These are phyloP conservation scores for Phenganax subtilis DNA, from an alignment of 92 coral and sea anemone genomes.

Conservation along the genomic window DNA sequence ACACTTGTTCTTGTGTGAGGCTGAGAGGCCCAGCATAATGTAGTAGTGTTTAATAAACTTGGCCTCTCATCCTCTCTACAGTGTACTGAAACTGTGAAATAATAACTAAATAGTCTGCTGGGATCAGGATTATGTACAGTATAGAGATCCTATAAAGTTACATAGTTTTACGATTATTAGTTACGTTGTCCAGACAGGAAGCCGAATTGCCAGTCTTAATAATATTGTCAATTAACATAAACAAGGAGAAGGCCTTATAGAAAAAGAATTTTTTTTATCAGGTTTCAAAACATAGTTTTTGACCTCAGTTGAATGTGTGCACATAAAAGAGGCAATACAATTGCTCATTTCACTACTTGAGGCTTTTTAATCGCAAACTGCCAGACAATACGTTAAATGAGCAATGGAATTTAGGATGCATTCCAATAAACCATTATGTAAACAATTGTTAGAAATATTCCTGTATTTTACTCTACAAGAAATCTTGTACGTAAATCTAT, in stretches of 20 bases:
- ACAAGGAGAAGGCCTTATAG: background rate
- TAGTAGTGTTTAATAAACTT: no score
- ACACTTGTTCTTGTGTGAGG: no score
- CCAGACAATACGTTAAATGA: background rate
- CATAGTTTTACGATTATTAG: background rate
- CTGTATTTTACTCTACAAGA: background rate
- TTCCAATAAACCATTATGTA: slow-evolving; percentile 2
- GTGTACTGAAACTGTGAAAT: no score
- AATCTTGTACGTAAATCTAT: background rate
- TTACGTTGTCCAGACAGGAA: slow-evolving; percentile 8
- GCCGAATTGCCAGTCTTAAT: background rate
- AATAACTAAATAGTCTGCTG: no score
- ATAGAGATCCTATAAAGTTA: no score
- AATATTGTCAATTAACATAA: slow-evolving; percentile 4
- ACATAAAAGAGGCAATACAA: background rate
- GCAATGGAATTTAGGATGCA: background rate
- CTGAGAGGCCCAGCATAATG: no score
- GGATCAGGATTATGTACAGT: no score
- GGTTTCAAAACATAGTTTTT: background rate
- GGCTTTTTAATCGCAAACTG: background rate
- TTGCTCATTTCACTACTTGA: background rate
- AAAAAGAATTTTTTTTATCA: slow-evolving; percentile 16
- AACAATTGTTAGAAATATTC: background rate
- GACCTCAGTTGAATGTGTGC: background rate
- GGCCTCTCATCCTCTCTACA: no score